phyloP scores from a whole-genome alignment of 1,140 invertebrate species.

The Aphaenogaster floridana region DNA sequence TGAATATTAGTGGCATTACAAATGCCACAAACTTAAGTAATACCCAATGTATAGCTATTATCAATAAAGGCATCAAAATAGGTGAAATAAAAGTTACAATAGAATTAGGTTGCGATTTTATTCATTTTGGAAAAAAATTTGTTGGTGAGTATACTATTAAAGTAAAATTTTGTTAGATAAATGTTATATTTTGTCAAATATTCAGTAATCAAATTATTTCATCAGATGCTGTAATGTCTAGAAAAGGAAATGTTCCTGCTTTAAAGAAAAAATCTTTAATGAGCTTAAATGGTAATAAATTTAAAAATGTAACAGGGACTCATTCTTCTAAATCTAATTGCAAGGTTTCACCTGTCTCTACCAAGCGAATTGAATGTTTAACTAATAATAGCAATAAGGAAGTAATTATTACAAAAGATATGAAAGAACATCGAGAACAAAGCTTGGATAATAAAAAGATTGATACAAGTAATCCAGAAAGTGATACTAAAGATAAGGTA shows the following conservation, averaged over 20 bases:
- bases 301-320: conserved; percentile 76
- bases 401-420: conserved; percentile 62
- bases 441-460: conserved; percentile 75
- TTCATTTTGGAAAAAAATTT: conserved; percentile 87
- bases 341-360: conserved; percentile 67
- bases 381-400: conserved; percentile 67
- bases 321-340: conserved; percentile 75
- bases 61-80: conserved; percentile 83
- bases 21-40: conserved; percentile 74
- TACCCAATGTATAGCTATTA: conserved; percentile 77
- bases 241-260: conserved; percentile 83
- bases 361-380: conserved; percentile 64
- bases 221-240: conserved; percentile 77
- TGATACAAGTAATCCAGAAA: conserved; percentile 68
- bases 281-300: conserved; percentile 65
- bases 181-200: conserved; percentile 1
- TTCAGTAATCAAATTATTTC: conserved; percentile 41
- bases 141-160: conserved; percentile 79
- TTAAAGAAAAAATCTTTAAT: conserved; percentile 69
- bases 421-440: conserved; percentile 50
- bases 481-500: conserved; percentile 78
- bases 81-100: conserved; percentile 84
- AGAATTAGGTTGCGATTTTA: conserved; percentile 85
- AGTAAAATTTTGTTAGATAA: conserved; percentile 41
- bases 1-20: conserved; percentile 75